phyloP scores from a whole-genome alignment of 2,113 vertebrate species.

The Emydura subglobosa region DNA sequence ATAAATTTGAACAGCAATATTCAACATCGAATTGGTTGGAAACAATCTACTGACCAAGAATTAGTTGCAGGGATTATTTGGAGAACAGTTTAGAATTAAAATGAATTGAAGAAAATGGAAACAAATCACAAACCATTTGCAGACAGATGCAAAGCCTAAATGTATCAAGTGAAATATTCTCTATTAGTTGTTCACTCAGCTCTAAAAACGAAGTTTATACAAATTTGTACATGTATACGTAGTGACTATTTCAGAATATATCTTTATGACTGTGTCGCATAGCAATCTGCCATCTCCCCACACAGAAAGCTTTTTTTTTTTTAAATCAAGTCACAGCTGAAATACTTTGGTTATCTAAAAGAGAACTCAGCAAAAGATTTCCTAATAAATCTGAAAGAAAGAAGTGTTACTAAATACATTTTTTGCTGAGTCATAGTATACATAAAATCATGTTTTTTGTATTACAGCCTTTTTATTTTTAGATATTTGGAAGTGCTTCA shows the following conservation, averaged over 20 bases:
- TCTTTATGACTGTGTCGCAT: constrained; percentile 4
- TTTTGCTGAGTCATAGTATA: not conserved
- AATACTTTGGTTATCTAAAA: constrained; percentile 4
- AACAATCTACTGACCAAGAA: not conserved
- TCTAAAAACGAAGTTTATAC: not conserved
- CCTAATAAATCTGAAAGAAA: not conserved
- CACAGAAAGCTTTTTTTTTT: not conserved
- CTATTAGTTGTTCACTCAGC: constrained; percentile 43
- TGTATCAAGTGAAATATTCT: constrained; percentile 45
- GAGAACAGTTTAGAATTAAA: constrained; percentile 35
- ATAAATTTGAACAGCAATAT: not conserved
- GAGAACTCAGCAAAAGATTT: not conserved
- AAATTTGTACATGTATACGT: constrained; percentile 47
- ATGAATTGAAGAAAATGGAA: constrained; percentile 42
- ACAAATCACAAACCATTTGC: not conserved
- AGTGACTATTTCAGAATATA: not conserved
- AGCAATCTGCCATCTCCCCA: constrained; percentile 11
- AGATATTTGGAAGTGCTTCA: not conserved
- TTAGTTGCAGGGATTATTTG: not conserved
- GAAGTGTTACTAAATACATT: not conserved
- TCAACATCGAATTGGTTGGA: not conserved
- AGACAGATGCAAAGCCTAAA: constrained; percentile 44
- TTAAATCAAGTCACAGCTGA: constrained; percentile 6
- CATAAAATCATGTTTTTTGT: not conserved
- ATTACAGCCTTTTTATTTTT: not conserved